These are phyloP conservation scores for Lasioglossum baleicum DNA, from an alignment of 1,140 invertebrate genomes.

Conservation along the genomic window DNA sequence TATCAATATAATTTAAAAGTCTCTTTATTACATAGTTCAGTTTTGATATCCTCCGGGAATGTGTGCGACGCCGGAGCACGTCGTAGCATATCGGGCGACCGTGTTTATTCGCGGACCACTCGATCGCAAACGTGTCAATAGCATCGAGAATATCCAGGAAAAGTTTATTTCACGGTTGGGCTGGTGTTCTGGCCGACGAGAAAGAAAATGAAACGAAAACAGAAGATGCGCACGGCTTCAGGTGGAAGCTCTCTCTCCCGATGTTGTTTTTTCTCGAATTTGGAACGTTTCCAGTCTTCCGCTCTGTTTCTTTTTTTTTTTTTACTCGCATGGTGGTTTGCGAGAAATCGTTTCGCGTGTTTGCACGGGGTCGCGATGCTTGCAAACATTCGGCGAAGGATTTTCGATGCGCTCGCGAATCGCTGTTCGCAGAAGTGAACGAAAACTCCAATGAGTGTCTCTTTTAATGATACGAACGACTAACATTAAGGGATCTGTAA, in stretches of 20 bases:
- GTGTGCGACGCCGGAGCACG: no score
- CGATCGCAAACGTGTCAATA: conserved; percentile 7
- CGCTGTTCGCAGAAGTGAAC: background rate
- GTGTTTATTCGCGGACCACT: background rate
- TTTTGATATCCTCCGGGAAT: background rate
- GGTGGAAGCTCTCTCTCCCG: background rate
- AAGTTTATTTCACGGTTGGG: conserved; percentile 33
- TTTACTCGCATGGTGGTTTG: background rate
- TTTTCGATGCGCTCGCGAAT: background rate
- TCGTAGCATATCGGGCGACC: background rate
- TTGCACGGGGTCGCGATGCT: conserved; percentile 4
- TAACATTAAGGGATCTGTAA: no score
- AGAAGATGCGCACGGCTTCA: background rate
- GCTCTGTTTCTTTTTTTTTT: background rate
- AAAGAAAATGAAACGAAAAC: conserved; percentile 5
- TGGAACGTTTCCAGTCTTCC: conserved; percentile 4
- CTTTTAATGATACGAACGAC: no score
- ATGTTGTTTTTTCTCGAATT: background rate
- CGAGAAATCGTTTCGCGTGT: conserved; percentile 18
- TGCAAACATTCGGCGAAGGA: background rate
- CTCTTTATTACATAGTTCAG: background rate
- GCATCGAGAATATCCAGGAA: conserved; percentile 6
- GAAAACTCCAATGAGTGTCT: no score
- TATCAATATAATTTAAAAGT: background rate
- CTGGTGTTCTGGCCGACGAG: conserved; percentile 11